Conservation (phyloP, 1,140 invertebrate species). For the Calosoma granatense region DNA sequence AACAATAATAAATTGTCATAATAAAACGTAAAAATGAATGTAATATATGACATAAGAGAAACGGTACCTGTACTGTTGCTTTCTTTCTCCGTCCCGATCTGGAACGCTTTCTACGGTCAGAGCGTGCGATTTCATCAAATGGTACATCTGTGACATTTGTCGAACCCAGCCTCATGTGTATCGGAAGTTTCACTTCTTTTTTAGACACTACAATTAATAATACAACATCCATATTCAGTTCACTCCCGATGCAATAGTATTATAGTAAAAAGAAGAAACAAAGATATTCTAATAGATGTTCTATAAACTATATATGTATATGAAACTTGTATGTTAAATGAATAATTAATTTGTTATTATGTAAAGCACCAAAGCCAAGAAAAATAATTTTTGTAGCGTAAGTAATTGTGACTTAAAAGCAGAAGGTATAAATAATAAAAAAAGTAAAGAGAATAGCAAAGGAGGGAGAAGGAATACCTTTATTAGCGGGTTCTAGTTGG, state of each 20-base stretch:
- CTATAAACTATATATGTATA: no score
- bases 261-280: no score
- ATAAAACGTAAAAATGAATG: not conserved
- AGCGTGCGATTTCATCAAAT: not conserved
- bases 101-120: not conserved
- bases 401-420: no score
- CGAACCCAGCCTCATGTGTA: not conserved
- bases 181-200: not conserved
- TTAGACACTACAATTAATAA: not conserved
- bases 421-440: not conserved
- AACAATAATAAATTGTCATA: not conserved
- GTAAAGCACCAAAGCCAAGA: no score
- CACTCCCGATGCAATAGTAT: no score
- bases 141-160: not conserved
- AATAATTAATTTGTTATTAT: no score
- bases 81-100: not conserved
- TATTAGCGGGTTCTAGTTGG: slow-evolving; percentile 4
- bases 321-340: no score
- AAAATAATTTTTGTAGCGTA: no score
- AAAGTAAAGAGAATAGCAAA: not conserved
- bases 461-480: not conserved
- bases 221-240: not conserved
- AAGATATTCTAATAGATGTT: not conserved
- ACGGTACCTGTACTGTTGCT: not conserved
- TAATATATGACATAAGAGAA: not conserved